Evolutionary conservation across 2,797 vertebrate genomes (phyloP).

Genomic region (Botia almorhae): DNA sequence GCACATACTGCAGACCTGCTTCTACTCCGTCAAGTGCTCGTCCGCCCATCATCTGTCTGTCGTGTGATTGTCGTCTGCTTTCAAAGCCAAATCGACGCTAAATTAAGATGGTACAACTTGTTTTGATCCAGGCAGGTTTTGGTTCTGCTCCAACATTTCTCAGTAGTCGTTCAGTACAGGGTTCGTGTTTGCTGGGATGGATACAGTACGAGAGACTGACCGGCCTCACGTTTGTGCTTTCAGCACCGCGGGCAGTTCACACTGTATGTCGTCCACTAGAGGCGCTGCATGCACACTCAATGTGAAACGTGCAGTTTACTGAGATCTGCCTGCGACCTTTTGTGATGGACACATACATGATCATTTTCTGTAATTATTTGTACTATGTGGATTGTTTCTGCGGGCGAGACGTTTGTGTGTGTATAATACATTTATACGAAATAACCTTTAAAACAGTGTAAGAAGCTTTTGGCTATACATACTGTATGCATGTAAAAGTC

Average conservation of each 20-base stretch:
- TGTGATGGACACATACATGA: too few relatives aligned
- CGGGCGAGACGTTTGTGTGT: too few relatives aligned
- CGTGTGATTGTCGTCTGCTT: not conserved
- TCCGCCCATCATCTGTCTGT: too few relatives aligned
- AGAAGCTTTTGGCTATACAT: too few relatives aligned
- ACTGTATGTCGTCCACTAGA: slow-evolving; percentile 57
- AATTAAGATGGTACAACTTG: not conserved
- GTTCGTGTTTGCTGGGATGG: not conserved
- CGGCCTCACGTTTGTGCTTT: slow-evolving; percentile 13
- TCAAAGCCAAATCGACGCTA: not conserved
- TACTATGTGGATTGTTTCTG: too few relatives aligned
- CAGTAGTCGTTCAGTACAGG: not conserved
- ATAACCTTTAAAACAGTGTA: too few relatives aligned
- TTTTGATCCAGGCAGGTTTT: not conserved
- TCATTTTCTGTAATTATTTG: too few relatives aligned
- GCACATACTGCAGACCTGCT: slow-evolving; percentile 58
- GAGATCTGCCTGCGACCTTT: too few relatives aligned
- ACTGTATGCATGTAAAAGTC: too few relatives aligned
- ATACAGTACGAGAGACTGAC: not conserved
- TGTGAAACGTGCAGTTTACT: too few relatives aligned
- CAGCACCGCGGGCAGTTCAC: slow-evolving; percentile 73
- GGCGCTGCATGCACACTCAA: slow-evolving; percentile 49
- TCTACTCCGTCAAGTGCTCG: not conserved
- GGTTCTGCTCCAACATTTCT: not conserved
- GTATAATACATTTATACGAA: too few relatives aligned